Evolutionary conservation across 1,140 invertebrate genomes (phyloP).

Genomic region (Plectus sambesii): DNA sequence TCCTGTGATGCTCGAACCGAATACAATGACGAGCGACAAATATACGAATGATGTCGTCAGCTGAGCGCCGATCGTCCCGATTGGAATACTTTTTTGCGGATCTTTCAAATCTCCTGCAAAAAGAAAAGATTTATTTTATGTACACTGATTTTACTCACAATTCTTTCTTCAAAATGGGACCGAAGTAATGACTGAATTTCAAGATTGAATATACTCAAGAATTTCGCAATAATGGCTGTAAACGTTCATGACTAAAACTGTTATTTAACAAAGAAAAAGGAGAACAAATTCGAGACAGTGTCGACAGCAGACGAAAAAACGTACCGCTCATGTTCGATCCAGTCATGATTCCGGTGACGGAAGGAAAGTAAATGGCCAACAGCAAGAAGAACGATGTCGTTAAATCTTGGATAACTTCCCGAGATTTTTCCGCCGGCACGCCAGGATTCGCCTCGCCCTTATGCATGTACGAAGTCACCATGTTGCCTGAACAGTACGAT

Average conservation of each 20-base stretch:
- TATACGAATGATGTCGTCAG: conserved; percentile 86
- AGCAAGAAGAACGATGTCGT: conserved; percentile 86
- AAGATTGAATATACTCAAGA: no score
- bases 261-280: no score
- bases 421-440: no score
- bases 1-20: conserved; percentile 86
- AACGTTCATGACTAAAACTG: no score
- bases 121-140: no score
- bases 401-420: conserved; percentile 71
- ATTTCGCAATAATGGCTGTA: no score
- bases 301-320: no score
- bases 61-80: conserved; percentile 91
- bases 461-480: conserved; percentile 33
- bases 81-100: conserved; percentile 79
- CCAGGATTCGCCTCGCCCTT: conserved; percentile 25
- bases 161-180: no score
- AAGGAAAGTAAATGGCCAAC: conserved; percentile 95
- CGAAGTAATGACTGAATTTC: no score
- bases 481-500: conserved; percentile 22
- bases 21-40: conserved; percentile 75
- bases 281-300: no score
- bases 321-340: conserved; percentile 49
- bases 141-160: no score
- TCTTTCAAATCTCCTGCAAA: conserved; percentile 75
- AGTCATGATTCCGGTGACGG: conserved; percentile 58